These are phyloP conservation scores for Ursus arctos DNA, from an alignment of 2,113 vertebrate genomes.

Conservation along the genomic window DNA sequence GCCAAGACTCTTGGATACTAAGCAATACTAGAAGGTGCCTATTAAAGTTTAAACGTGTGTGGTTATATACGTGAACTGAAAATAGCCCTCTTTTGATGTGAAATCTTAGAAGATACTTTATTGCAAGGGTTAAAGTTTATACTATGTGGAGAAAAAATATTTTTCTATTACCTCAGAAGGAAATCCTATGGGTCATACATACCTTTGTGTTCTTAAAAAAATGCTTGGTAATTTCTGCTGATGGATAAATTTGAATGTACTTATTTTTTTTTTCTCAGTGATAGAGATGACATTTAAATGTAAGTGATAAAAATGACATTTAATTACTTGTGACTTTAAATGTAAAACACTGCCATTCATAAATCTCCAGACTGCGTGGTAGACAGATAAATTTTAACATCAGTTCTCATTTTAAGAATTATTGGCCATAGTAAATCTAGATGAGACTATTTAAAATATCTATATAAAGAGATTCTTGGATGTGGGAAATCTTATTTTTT, in stretches of 20 bases:
- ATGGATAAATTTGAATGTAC: background rate
- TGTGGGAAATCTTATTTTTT: slow-evolving; percentile 7
- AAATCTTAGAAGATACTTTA: background rate
- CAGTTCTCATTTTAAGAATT: slow-evolving; percentile 39
- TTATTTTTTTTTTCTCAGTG: background rate
- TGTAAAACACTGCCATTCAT: background rate
- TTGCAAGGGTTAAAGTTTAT: background rate
- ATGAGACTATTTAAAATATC: slow-evolving; percentile 1
- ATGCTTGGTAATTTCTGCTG: background rate
- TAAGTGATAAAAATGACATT: background rate
- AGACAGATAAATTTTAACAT: background rate
- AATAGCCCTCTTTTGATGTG: background rate
- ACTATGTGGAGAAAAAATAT: background rate
- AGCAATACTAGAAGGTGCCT: background rate
- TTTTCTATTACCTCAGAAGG: background rate
- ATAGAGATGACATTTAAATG: background rate
- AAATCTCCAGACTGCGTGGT: background rate
- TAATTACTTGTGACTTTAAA: slow-evolving; percentile 25
- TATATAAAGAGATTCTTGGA: background rate
- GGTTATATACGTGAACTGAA: background rate
- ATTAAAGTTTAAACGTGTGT: background rate
- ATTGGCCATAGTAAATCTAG: background rate
- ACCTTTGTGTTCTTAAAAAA: background rate
- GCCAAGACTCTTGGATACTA: background rate
- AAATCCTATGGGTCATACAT: background rate